Percentiles rank a stretch among this genome's conserved stretches.
Evolutionary conservation across 2,888 invertebrate genomes (phyloP).

Genomic region (Andricus curvator): DNA sequence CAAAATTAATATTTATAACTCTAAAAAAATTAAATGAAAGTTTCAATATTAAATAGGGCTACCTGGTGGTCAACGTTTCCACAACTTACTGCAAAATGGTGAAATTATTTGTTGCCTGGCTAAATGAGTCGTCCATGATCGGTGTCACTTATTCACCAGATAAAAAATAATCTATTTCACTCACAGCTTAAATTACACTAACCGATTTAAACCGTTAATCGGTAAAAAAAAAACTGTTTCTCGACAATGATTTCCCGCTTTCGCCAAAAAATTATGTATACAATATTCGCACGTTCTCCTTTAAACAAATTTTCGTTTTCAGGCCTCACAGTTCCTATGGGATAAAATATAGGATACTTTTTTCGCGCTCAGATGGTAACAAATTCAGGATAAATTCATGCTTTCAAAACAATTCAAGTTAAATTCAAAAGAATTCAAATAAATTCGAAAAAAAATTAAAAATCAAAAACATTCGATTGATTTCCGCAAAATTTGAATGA

Average conservation of each 20-base stretch:
- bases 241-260: background rate
- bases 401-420: too few relatives aligned
- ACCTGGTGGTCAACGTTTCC: conserved; percentile 5
- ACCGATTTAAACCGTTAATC: background rate
- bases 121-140: conserved; percentile 13
- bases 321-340: background rate
- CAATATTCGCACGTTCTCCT: background rate
- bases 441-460: too few relatives aligned
- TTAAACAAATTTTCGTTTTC: background rate
- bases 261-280: background rate
- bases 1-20: background rate
- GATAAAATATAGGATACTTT: too few relatives aligned
- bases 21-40: background rate
- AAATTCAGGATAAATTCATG: too few relatives aligned
- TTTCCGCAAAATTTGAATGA: too few relatives aligned
- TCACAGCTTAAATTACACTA: background rate
- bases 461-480: too few relatives aligned
- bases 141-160: conserved; percentile 25
- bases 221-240: background rate
- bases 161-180: conserved; percentile 24
- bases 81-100: conserved; percentile 32
- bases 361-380: too few relatives aligned
- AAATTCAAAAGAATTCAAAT: too few relatives aligned
- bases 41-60: conserved; percentile 9
- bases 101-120: conserved; percentile 19